Base-by-base conservation (phyloP, 2,797 vertebrate genomes). In the Sebastes minor region DNA sequence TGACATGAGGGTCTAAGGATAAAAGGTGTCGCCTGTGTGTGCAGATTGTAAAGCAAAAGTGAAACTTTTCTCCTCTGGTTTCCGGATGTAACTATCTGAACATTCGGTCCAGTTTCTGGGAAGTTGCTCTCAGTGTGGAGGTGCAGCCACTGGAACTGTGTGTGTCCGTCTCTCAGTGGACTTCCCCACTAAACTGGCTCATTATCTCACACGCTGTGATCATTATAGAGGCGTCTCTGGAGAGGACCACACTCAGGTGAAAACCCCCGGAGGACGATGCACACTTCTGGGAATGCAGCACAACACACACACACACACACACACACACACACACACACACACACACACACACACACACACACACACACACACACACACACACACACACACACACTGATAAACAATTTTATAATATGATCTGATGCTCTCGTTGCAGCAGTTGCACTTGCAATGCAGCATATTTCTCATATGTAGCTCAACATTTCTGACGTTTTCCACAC, bases 181-280 rank as follows among this genome's bases (percentile, higher is more conserved):
- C 71, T 12, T 32, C n/a, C 27, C 70, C 56, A 52, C 72, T 83
- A 75, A 86, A 83, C 62, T 71, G 75, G 28, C 80, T 86, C 78
- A 76, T 85, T 83, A 72, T 69, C 65, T 78, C 75, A 62, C 67
- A 80, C 76, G 20, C 74, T 74, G 69, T 53, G 76, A 79, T 85
- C 73, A 78, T 86, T 77, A 77, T 59, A 74, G 71, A 42, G 16
- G 63, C 38, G 9, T 12, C 33, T 64, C 61, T 25, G 61, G 32
- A 64, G 61, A 64, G 38, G 38, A 42, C 67, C 69, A 62, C 74
- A 25, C 64, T 69, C 71, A 71, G 70, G 83, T 87, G 60, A 74
- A 72, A 64, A 42, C 74, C 73, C 59, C 49, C n/a, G 49, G 49
- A 4, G 30, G 35, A 64, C 42, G 72, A 71, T 10, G 9, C 42